Evolutionary conservation across 2,113 vertebrate species (phyloP), one percentile per base, ranked within the genome.

Genomic region (Hiodon tergisus): DNA sequence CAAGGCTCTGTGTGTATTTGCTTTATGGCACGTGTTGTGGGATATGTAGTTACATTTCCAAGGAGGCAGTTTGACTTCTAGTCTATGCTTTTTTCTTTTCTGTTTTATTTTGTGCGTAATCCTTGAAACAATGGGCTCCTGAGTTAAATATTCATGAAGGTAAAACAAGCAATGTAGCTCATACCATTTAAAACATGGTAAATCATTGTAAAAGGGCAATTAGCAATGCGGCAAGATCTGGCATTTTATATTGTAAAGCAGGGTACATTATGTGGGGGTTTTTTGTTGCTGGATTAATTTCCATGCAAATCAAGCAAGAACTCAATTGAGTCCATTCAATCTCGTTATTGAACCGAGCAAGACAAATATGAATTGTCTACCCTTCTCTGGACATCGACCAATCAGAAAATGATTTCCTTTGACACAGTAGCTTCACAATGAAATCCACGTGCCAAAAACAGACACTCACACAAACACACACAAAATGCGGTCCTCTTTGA

Each of bases 391-490:
- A 65, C 70, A 8, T 9, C 57, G 14, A 59, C 67, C 67, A 53
- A 73, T 74, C 73, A 78, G 5, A 66, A 75, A 73, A 78, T 68
- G 10, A 67, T 75, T 59, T 73, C 31, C 63, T 76, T 84, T 81
- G 67, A 74, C 70, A 77, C 69, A 76, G 6, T 3, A 47, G 75
- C 72, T 17, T 82, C 75, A 75, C 67, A 82, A 75, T 76, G 79
- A 74, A 72, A 70, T 75, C 62, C 17, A 65, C 73, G 17, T 68
- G 77, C 46, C 31, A 70, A n/a, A 68, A 4, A 51, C 47, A 50
- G 53, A 79, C 11, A 77, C 77, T 55, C 73, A 54, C 0, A 4
- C 75, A 57, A 70, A 47, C 50, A 72, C 78, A 81, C 31, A 31
- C 31, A 31, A 31, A 31, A 31, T 31, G 31, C 31, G 31, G 31